These are phyloP conservation scores for Pammene aurita DNA, from an alignment of 2,888 invertebrate species.

Conservation along the genomic window DNA sequence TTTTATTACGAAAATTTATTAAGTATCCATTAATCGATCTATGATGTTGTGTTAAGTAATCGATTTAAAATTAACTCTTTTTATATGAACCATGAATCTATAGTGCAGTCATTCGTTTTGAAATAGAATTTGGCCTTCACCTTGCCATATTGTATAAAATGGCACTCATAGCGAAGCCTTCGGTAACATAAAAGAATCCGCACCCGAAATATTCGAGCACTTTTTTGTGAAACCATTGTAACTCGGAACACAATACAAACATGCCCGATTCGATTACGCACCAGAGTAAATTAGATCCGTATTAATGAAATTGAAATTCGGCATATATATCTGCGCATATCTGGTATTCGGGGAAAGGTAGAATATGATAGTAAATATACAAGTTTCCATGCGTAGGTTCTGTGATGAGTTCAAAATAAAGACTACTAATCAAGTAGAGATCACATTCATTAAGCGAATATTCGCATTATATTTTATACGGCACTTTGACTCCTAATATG, in stretches of 20 bases:
- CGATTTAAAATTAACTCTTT: too few relatives aligned
- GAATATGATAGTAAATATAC: conserved; percentile 3
- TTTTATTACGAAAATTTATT: too few relatives aligned
- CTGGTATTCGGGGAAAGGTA: neutral
- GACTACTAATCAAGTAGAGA: neutral
- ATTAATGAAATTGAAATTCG: neutral
- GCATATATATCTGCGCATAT: conserved; percentile 8
- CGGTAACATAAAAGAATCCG: neutral
- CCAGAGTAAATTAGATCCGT: conserved; percentile 5
- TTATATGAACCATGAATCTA: too few relatives aligned
- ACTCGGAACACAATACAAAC: conserved; percentile 8
- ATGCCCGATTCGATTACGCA: neutral
- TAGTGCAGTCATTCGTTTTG: too few relatives aligned
- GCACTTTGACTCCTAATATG: too few relatives aligned
- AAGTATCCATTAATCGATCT: too few relatives aligned
- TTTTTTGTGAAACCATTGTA: conserved; percentile 7
- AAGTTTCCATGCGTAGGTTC: too few relatives aligned
- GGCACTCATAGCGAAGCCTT: neutral
- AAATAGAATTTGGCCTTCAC: neutral
- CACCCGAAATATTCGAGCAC: neutral
- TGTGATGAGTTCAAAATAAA: too few relatives aligned
- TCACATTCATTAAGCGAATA: too few relatives aligned
- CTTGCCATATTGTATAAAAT: neutral
- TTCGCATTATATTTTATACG: too few relatives aligned
- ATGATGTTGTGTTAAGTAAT: too few relatives aligned